Base-by-base conservation (phyloP, 2,113 vertebrate genomes). In the Lagopus leucura region DNA sequence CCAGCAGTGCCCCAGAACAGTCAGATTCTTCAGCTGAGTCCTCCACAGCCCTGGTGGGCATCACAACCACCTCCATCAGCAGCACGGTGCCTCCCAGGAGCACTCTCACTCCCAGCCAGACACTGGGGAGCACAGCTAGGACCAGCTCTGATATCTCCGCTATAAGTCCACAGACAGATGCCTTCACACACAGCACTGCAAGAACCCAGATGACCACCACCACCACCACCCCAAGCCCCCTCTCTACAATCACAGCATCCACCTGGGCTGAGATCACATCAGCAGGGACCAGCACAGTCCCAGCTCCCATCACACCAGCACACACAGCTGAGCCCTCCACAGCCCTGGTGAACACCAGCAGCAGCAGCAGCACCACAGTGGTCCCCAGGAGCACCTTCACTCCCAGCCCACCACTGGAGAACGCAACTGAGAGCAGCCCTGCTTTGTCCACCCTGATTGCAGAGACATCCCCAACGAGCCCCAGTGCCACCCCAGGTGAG, bases 111-210 rank as follows among this genome's bases (percentile, higher is more conserved):
- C 6, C 75, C 58, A 71, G 27, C 61, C 71, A 55, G 72, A 13
- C 25, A 1, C 7, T 1, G 1, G 9, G 6, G 18, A 54, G 57
- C 63, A 74, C 1, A 0, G 13, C 17, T 57, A 4, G 11, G 16
- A 83, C 64, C 81, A 52, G 4, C 15, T 7, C 50, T 21, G n/a
- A 2, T 22, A 36, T 42, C 40, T 25, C 40, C 14, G 18, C 11
- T 17, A 3, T 10, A 5, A 42, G 28, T 52, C 7, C 3, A 5
- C 38, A 30, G 71, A 73, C 52, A 42, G 28, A 15, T 16, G 20
- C 47, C 66, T 78, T 38, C 63, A n/a, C 28, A 57, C 4, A 38
- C 52, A 34, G 16, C 3, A 0, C 34, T 48, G 20, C 36, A 24
- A 34, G 1, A 0, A 6, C 66, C 48, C 21, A 0, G 14, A 54